Percentiles rank a stretch among this genome's conserved stretches.
Conservation (phyloP, 2,113 vertebrate species). For the Urocynchramus pylzowi region DNA sequence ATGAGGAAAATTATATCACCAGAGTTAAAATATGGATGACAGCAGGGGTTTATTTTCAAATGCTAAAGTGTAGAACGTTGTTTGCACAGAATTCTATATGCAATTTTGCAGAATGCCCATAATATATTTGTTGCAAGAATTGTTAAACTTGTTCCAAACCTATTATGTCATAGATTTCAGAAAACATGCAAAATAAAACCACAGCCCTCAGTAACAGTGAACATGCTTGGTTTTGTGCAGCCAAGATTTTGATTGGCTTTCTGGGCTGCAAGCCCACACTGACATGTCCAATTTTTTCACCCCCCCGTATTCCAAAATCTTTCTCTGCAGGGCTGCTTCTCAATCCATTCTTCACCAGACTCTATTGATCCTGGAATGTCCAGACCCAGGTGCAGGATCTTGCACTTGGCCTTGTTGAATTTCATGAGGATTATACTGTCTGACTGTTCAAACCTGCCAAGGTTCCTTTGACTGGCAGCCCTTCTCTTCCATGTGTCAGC, state of each 20-base stretch:
- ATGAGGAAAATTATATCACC: background rate
- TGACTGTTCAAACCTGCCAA: background rate
- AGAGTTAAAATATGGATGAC: background rate
- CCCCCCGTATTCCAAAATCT: background rate
- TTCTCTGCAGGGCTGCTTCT: background rate
- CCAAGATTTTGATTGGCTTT: background rate
- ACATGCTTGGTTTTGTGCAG: background rate
- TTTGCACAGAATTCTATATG: background rate
- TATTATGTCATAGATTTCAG: background rate
- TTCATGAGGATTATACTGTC: background rate
- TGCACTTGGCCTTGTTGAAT: background rate
- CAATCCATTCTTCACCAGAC: background rate
- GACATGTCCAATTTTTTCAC: background rate
- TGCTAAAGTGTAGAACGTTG: background rate
- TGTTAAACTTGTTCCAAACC: background rate
- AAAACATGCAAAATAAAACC: background rate
- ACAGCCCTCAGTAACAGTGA: background rate
- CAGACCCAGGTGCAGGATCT: background rate
- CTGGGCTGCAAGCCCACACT: background rate
- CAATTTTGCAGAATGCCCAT: background rate
- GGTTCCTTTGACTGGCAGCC: background rate
- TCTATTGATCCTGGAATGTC: background rate
- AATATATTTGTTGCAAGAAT: background rate
- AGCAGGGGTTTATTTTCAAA: background rate
- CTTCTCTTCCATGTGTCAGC: background rate